These are phyloP conservation scores for Sitta carolinensis DNA, from an alignment of 2,797 vertebrate genomes.

Conservation along the genomic window DNA sequence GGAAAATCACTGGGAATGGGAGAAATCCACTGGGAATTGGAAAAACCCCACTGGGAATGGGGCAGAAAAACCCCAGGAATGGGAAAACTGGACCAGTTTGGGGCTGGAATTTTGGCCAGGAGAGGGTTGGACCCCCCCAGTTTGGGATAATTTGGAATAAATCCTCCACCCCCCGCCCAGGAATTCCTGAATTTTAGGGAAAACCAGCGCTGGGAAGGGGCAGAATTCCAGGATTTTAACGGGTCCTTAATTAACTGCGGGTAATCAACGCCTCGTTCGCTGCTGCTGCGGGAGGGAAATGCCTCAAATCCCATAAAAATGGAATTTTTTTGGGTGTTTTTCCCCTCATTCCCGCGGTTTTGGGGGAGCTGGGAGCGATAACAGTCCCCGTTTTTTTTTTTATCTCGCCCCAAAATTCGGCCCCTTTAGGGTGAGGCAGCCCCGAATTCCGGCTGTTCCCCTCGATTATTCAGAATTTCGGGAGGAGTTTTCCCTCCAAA, in stretches of 20 bases:
- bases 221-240: background rate
- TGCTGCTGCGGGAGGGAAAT: background rate
- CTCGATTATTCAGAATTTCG: accelerated
- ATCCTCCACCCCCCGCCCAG: background rate
- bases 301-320: background rate
- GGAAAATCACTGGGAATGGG: too few relatives aligned
- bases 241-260: background rate
- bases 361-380: background rate
- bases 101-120: background rate
- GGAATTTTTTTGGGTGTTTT: background rate
- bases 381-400: background rate
- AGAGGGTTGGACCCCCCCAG: too few relatives aligned
- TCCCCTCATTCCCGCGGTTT: background rate
- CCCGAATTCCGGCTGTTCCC: background rate
- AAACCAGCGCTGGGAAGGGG: background rate
- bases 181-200: background rate
- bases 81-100: background rate
- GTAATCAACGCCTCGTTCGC: background rate
- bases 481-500: background rate
- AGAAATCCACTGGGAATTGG: background rate
- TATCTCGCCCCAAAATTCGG: background rate
- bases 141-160: background rate
- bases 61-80: background rate
- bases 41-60: background rate
- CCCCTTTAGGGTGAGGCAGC: background rate